phyloP scores from a whole-genome alignment of 2,888 invertebrate genomes.

The Ectobius pallidus region DNA sequence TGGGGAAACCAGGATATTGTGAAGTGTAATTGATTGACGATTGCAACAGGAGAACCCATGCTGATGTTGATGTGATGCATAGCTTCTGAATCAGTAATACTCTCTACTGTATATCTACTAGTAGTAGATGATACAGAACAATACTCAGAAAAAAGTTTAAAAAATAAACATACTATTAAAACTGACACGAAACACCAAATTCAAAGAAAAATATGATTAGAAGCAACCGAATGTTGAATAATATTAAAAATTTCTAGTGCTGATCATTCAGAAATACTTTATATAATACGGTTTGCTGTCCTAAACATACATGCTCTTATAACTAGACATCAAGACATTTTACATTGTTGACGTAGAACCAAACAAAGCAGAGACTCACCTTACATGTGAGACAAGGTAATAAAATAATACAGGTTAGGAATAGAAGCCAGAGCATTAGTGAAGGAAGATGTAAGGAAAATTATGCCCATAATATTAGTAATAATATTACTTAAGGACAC shows the following conservation, averaged over 20 bases:
- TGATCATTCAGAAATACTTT: not conserved
- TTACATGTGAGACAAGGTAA: no score
- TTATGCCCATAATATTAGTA: no score
- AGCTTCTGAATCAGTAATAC: not conserved
- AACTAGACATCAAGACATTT: conserved; percentile 13
- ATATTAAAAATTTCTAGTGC: not conserved
- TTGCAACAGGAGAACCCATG: not conserved
- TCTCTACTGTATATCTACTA: no score
- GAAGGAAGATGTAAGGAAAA: not conserved
- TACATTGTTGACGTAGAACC: not conserved
- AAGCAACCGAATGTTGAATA: not conserved
- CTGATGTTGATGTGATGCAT: not conserved
- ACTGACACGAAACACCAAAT: not conserved
- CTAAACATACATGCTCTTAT: conserved; percentile 9
- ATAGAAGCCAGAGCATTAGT: not conserved
- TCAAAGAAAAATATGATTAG: not conserved
- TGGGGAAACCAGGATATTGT: not conserved
- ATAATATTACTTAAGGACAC: no score
- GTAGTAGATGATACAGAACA: not conserved
- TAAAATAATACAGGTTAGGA: not conserved
- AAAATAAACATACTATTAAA: not conserved
- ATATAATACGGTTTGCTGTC: not conserved
- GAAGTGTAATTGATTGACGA: not conserved
- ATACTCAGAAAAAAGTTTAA: not conserved
- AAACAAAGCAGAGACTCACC: conserved; percentile 8